These are phyloP conservation scores for Tetrao urogallus DNA, from an alignment of 2,113 vertebrate species.

Conservation along the genomic window DNA sequence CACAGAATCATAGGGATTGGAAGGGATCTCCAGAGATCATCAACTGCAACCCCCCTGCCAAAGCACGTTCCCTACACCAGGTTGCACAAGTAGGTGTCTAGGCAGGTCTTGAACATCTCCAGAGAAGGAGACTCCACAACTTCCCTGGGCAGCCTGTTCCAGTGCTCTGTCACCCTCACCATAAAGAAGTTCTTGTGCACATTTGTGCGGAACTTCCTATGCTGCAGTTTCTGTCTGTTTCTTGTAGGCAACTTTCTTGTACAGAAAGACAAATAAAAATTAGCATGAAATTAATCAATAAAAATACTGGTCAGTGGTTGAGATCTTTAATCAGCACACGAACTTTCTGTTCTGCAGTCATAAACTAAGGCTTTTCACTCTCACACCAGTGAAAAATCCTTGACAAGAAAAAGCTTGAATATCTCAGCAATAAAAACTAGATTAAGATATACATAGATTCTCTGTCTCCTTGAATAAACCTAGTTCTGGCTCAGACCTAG, in stretches of 20 bases:
- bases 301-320: background rate
- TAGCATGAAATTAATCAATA: background rate
- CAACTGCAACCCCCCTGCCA: too few species aligned
- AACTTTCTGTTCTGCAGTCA: background rate
- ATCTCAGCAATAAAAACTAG: background rate
- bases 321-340: background rate
- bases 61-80: too few species aligned
- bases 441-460: background rate
- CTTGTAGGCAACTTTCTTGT: background rate
- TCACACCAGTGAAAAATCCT: background rate
- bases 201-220: too few species aligned
- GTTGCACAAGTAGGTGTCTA: too few species aligned
- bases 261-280: background rate
- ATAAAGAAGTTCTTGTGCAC: too few species aligned
- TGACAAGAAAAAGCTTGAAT: background rate
- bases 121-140: too few species aligned
- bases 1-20: too few species aligned
- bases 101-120: too few species aligned
- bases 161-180: too few species aligned
- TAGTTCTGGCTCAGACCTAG: background rate
- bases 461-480: background rate
- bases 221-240: too few species aligned
- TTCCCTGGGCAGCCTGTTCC: too few species aligned
- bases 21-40: too few species aligned
- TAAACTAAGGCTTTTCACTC: background rate